These are phyloP conservation scores for Vicugna pacos DNA, from an alignment of 2,113 vertebrate species.

Conservation along the genomic window DNA sequence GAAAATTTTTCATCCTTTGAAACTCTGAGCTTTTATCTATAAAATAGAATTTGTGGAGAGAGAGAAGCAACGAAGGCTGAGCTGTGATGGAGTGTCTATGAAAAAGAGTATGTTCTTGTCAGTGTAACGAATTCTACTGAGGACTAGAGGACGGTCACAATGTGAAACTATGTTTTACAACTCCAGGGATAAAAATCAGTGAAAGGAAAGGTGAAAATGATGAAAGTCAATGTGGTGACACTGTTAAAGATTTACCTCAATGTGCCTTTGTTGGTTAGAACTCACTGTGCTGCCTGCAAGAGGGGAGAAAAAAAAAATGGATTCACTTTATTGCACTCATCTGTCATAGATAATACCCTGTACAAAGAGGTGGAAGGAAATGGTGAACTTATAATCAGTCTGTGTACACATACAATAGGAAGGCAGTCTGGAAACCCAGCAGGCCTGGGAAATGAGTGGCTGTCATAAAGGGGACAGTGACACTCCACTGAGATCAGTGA, in stretches of 20 bases:
- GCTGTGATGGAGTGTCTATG: conserved; percentile 50
- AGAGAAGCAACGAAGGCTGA: neutral
- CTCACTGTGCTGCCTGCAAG: conserved; percentile 69
- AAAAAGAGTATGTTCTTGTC: conserved; percentile 71
- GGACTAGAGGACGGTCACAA: conserved; percentile 61
- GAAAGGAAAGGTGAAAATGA: conserved; percentile 78
- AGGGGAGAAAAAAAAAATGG: conserved; percentile 49
- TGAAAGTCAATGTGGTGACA: conserved; percentile 75
- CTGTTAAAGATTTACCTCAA: conserved; percentile 73
- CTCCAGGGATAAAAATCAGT: conserved; percentile 80
- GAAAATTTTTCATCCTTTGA: conserved; percentile 76
- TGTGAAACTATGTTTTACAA: conserved; percentile 74
- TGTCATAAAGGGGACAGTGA: conserved; percentile 7
- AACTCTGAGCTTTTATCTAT: conserved; percentile 80
- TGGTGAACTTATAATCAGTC: conserved; percentile 72
- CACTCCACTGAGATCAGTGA: conserved; percentile 69
- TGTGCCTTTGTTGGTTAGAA: conserved; percentile 74
- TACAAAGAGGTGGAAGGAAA: conserved; percentile 42
- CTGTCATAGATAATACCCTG: conserved; percentile 73
- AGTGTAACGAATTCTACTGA: conserved; percentile 65
- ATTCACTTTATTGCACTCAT: conserved; percentile 79
- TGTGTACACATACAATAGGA: conserved; percentile 64
- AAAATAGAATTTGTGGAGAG: conserved; percentile 58
- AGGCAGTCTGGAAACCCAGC: conserved; percentile 67
- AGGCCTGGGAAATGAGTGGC: conserved; percentile 19